These are phyloP conservation scores for Barbus barbus DNA, from an alignment of 2,113 vertebrate species.

Conservation along the genomic window DNA sequence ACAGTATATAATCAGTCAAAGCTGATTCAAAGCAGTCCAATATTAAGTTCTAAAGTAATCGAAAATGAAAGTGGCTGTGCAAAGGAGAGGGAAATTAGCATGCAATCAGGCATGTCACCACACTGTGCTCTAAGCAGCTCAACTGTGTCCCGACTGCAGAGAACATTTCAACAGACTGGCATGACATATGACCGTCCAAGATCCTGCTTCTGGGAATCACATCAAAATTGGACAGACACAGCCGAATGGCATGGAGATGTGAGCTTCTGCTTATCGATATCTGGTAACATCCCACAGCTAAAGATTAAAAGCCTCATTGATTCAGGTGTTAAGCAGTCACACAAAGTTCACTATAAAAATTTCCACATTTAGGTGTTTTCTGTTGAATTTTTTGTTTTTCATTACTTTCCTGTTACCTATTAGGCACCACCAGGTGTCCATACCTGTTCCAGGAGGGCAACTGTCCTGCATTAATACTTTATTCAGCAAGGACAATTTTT, in stretches of 20 bases:
- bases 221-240: too few species aligned
- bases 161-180: neutral
- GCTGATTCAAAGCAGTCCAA: neutral
- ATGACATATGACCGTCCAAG: neutral
- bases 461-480: too few species aligned
- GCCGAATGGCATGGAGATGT: neutral
- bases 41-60: neutral
- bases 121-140: neutral
- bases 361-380: too few species aligned
- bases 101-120: neutral
- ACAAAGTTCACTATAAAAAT: too few species aligned
- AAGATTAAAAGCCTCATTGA: neutral
- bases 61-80: neutral
- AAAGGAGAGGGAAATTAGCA: neutral
- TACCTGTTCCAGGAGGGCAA: too few species aligned
- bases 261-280: neutral
- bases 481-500: too few species aligned
- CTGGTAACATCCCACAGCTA: neutral
- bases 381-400: too few species aligned
- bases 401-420: neutral
- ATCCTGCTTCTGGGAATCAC: neutral
- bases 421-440: neutral
- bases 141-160: neutral
- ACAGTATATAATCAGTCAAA: neutral
- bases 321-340: neutral